These are phyloP conservation scores for Nomada hirtipes DNA, from an alignment of 2,888 invertebrate genomes.

Conservation along the genomic window DNA sequence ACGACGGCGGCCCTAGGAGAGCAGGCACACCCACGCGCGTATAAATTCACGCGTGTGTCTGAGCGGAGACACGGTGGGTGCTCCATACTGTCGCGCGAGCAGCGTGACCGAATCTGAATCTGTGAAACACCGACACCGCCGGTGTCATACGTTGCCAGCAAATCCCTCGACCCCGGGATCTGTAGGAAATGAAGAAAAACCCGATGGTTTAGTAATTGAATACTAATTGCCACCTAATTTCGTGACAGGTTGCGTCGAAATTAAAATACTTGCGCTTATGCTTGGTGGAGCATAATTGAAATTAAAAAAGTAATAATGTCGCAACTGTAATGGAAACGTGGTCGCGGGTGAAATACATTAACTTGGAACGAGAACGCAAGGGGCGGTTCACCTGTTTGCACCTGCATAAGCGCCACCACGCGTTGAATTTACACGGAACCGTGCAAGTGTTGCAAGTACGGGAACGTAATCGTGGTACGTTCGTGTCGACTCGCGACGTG, in stretches of 20 bases:
- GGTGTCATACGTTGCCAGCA: constrained; percentile 59
- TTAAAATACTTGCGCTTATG: no score
- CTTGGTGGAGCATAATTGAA: no score
- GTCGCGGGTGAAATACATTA: constrained; percentile 12
- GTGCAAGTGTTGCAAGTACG: constrained; percentile 30
- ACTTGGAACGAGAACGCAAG: constrained; percentile 25
- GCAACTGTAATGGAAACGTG: not conserved
- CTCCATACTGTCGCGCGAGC: constrained; percentile 74
- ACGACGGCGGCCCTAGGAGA: constrained; percentile 57
- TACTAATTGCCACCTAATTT: not conserved
- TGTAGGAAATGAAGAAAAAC: not conserved
- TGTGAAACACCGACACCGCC: constrained; percentile 78
- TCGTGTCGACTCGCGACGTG: constrained; percentile 53
- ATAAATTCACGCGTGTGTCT: constrained; percentile 68
- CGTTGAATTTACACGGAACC: constrained; percentile 23
- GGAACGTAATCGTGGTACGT: constrained; percentile 31
- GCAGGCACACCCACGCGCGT: constrained; percentile 60
- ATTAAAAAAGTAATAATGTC: not conserved
- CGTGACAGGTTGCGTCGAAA: not conserved
- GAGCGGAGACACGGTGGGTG: constrained; percentile 83
- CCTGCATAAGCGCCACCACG: constrained; percentile 60
- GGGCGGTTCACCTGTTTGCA: constrained; percentile 56
- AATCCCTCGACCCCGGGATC: not conserved
- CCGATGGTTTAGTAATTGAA: not conserved
- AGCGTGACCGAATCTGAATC: constrained; percentile 82